phyloP scores from a whole-genome alignment of 2,113 vertebrate genomes.

The Caranx melampygus region DNA sequence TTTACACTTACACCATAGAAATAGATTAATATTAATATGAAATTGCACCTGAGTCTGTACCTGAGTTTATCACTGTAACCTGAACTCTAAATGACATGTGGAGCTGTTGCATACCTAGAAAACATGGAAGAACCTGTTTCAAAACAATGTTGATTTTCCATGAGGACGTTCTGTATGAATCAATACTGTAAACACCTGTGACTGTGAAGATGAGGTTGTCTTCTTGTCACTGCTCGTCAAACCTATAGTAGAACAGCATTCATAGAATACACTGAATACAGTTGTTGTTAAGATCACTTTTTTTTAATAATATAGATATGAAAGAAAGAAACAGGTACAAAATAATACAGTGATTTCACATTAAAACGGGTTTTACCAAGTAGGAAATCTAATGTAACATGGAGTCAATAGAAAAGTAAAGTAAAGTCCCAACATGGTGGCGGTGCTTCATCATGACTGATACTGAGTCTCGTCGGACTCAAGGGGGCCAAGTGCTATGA shows the following conservation, averaged over 20 bases:
- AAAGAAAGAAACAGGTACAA: background rate
- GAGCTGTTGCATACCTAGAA: background rate
- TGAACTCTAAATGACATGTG: background rate
- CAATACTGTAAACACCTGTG: background rate
- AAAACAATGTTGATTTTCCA: background rate
- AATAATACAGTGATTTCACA: slow-evolving; percentile 35
- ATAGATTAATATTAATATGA: too few relatives aligned
- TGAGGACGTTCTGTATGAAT: background rate
- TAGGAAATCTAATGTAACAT: background rate
- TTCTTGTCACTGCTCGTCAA: too few relatives aligned
- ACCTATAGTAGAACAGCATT: background rate
- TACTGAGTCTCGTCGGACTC: slow-evolving; percentile 69
- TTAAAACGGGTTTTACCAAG: background rate
- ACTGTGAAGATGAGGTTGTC: too few relatives aligned
- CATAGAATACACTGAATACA: background rate
- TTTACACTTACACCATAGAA: too few relatives aligned
- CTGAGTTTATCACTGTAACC: background rate
- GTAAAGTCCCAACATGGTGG: background rate
- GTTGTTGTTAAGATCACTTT: background rate
- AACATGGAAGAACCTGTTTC: slow-evolving; percentile 11
- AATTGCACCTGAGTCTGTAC: too few relatives aligned
- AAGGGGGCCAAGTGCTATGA: slow-evolving; percentile 24
- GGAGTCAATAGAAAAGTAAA: background rate
- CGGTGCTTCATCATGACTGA: background rate
- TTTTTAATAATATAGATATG: background rate